Evolutionary conservation across 2,888 invertebrate genomes (phyloP).

Genomic region (Melikaiella ostensackeni): DNA sequence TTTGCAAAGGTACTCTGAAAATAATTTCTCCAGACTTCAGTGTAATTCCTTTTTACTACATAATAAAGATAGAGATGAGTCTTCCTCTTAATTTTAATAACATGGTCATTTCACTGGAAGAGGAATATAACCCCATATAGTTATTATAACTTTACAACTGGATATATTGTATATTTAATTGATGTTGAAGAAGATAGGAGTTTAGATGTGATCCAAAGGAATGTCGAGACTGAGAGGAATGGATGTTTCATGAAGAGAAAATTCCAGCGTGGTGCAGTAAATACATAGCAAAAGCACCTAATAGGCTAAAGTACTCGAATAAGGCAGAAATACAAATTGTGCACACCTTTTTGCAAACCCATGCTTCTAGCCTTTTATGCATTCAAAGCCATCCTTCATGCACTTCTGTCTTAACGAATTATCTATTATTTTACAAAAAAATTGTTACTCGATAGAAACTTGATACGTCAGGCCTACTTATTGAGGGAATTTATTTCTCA

Average conservation of each 20-base stretch:
- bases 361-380: neutral
- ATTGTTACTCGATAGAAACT: neutral
- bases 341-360: neutral
- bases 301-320: slow-evolving; percentile 23
- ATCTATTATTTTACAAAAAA: neutral
- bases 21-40: neutral
- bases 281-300: slow-evolving; percentile 25
- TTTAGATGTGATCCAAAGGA: slow-evolving; percentile 6
- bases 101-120: neutral
- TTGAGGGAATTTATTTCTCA: slow-evolving; percentile 11
- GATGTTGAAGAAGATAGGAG: slow-evolving; percentile 27
- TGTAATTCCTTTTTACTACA: neutral
- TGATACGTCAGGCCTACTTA: slow-evolving; percentile 6
- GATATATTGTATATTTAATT: slow-evolving; percentile 33
- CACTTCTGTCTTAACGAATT: neutral
- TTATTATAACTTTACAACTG: slow-evolving; percentile 24
- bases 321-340: slow-evolving; percentile 10
- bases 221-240: slow-evolving; percentile 27
- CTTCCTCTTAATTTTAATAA: neutral
- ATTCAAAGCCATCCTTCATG: neutral
- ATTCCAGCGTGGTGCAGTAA: slow-evolving; percentile 23
- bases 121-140: slow-evolving; percentile 6
- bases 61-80: neutral
- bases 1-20: neutral
- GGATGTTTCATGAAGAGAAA: slow-evolving; percentile 21